These are phyloP conservation scores for Oreochromis spilurus DNA, from an alignment of 2,113 vertebrate species.

Conservation along the genomic window DNA sequence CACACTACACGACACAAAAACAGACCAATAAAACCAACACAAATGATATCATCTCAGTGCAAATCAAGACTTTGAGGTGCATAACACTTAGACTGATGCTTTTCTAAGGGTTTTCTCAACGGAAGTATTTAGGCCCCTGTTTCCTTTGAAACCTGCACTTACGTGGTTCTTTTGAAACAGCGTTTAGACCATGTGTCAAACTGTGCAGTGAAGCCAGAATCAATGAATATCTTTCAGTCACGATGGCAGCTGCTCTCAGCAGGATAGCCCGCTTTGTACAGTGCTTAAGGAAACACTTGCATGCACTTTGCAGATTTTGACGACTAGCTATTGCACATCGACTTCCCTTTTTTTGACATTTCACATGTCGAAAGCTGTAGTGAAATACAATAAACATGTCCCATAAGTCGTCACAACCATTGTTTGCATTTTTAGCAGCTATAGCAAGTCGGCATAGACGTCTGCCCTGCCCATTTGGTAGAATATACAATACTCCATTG, in stretches of 20 bases:
- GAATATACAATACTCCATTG: neutral
- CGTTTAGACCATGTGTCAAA: neutral
- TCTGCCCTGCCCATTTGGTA: neutral
- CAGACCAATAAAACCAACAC: neutral
- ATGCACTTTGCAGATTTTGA: neutral
- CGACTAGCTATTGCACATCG: neutral
- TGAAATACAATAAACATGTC: neutral
- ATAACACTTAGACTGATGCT: neutral
- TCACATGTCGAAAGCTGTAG: neutral
- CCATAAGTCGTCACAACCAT: neutral
- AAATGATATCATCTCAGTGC: neutral
- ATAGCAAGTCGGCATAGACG: neutral
- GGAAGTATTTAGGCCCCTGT: neutral
- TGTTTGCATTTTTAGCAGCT: neutral
- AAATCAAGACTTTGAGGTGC: neutral
- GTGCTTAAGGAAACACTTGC: neutral
- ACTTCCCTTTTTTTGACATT: neutral
- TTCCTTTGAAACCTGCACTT: neutral
- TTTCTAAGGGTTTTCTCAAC: neutral
- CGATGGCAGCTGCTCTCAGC: conserved; percentile 23
- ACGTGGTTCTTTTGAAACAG: neutral
- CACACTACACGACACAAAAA: neutral
- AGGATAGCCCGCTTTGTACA: neutral
- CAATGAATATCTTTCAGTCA: conserved; percentile 4
- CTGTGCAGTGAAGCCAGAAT: neutral